A percentile compares a stretch with the other conserved stretches of the same genome.
Conservation (phyloP, 2,113 vertebrate species). For the Loxodonta africana region DNA sequence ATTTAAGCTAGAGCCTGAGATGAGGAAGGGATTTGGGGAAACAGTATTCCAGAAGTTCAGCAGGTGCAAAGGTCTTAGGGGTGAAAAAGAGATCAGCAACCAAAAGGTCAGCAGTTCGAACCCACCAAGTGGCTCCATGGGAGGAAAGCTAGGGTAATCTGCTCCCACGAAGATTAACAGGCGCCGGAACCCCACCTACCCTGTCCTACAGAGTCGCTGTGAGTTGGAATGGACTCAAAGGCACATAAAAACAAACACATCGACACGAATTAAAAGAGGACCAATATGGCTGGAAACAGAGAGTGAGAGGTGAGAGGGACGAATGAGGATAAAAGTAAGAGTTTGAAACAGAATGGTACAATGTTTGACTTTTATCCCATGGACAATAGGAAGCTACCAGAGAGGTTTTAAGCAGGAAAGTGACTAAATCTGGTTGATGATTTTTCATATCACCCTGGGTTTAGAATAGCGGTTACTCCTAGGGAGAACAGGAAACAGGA, state of each 20-base stretch:
- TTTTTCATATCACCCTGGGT: neutral
- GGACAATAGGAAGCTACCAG: neutral
- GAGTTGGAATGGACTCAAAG: no score
- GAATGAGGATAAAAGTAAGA: neutral
- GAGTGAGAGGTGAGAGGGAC: no score
- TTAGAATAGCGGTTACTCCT: neutral
- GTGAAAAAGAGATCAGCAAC: neutral
- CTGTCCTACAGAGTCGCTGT: no score
- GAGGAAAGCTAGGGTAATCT: no score
- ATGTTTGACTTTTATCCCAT: neutral
- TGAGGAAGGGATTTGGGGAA: neutral
- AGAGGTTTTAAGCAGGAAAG: neutral
- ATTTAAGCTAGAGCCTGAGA: neutral
- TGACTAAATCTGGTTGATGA: constrained; percentile 7
- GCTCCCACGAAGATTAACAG: no score
- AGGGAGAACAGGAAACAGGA: neutral
- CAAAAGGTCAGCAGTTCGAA: no score
- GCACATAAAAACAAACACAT: no score
- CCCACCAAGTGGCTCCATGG: no score
- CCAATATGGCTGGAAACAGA: neutral
- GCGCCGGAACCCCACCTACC: no score
- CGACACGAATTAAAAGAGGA: neutral
- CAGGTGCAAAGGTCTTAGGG: neutral
- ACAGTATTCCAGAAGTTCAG: neutral
- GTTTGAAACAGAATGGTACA: neutral